phyloP scores from a whole-genome alignment of 2,113 vertebrate genomes.

The Barnardius zonarius region DNA sequence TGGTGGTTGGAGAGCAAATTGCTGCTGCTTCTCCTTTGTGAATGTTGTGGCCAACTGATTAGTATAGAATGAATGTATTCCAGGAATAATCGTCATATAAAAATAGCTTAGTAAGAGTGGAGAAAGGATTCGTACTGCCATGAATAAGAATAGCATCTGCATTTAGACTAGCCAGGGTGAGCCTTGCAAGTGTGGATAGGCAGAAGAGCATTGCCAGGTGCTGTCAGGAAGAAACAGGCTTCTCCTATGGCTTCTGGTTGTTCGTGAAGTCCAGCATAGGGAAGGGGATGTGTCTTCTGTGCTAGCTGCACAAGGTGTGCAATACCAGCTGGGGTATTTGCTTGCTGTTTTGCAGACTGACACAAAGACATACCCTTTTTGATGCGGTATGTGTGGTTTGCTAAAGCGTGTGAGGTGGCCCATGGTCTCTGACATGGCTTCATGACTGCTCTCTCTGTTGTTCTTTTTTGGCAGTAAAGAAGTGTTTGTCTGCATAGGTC shows the following conservation, averaged over 20 bases:
- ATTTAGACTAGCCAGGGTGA: conserved; percentile 60
- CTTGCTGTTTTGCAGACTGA: neutral
- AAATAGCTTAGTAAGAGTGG: conserved; percentile 73
- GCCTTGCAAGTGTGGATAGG: neutral
- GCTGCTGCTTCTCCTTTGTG: conserved; percentile 63
- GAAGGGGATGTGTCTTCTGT: neutral
- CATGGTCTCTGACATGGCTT: neutral
- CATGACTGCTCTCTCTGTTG: neutral
- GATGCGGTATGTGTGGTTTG: neutral
- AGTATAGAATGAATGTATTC: conserved; percentile 70
- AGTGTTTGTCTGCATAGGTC: conserved; percentile 90
- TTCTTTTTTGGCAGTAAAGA: conserved; percentile 46
- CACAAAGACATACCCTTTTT: neutral
- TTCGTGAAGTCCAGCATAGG: neutral
- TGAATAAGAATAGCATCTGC: conserved; percentile 71
- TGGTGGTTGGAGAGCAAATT: conserved; percentile 52
- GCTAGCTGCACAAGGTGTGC: neutral
- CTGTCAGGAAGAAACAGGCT: neutral
- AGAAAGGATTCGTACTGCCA: conserved; percentile 74
- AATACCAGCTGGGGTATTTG: neutral
- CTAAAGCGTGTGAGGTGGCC: fast-evolving
- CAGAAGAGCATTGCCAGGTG: conserved; percentile 38
- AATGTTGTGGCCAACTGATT: conserved; percentile 63
- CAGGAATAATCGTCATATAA: conserved; percentile 73
- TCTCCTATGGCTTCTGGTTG: neutral